These are phyloP conservation scores for Aurelia coerulea DNA, from an alignment of 30 jellyfish, hydroid and myxozoan species.

Conservation along the genomic window DNA sequence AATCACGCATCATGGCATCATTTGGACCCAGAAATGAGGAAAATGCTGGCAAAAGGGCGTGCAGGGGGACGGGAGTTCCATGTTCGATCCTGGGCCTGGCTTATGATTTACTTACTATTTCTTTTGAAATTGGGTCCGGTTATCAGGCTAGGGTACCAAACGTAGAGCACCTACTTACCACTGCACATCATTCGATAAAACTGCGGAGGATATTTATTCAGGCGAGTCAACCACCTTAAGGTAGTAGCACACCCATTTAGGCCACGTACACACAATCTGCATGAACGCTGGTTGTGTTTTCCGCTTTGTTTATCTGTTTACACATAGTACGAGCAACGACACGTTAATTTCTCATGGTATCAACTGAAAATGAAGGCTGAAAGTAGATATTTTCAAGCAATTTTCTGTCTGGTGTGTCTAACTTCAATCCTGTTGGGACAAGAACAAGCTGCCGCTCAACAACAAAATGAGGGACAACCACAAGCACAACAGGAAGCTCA, in stretches of 20 bases:
- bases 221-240: slow-evolving; percentile 18
- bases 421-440: slow-evolving; percentile 1
- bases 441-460: too few relatives aligned
- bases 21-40: too few relatives aligned
- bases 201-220: slow-evolving; percentile 1
- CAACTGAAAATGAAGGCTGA: slow-evolving; percentile 39
- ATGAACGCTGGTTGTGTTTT: slow-evolving; percentile 9
- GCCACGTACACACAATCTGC: slow-evolving; percentile 80
- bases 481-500: slow-evolving; percentile 19
- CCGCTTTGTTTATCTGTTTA: not conserved
- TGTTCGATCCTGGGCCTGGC: too few relatives aligned
- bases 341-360: too few relatives aligned
- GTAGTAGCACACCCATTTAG: slow-evolving; percentile 40
- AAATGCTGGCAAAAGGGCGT: too few relatives aligned
- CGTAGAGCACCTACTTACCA: too few relatives aligned
- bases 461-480: slow-evolving; percentile 26
- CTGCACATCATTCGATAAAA: too few relatives aligned
- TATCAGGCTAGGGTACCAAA: too few relatives aligned
- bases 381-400: slow-evolving; percentile 3
- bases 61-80: too few relatives aligned
- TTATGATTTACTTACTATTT: too few relatives aligned
- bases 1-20: too few relatives aligned
- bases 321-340: not conserved
- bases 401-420: slow-evolving; percentile 12
- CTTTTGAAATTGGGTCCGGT: too few relatives aligned